Percentiles rank a stretch among this genome's conserved stretches.
These are phyloP conservation scores for Coboldia fuscipes DNA, from an alignment of 1,140 invertebrate species.

Conservation along the genomic window DNA sequence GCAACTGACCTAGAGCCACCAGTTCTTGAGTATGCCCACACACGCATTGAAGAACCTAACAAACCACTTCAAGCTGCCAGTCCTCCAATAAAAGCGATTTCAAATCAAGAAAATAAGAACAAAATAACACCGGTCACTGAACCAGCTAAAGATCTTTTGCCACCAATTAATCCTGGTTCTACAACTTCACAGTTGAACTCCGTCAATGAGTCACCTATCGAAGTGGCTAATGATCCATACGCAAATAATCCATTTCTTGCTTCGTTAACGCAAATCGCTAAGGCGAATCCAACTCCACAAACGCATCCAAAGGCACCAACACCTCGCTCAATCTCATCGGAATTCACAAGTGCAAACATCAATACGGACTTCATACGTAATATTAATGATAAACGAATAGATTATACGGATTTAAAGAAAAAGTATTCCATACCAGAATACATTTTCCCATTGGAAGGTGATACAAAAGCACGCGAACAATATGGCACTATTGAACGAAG, in stretches of 20 bases:
- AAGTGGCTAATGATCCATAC: conserved; percentile 5
- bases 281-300: conserved; percentile 5
- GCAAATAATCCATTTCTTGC: conserved; percentile 2
- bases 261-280: conserved; percentile 4
- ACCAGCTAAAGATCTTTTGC: too few relatives aligned
- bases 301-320: conserved; percentile 7
- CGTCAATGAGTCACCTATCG: conserved; percentile 3
- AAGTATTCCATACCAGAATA: conserved; percentile 27
- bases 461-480: conserved; percentile 27
- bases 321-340: conserved; percentile 14
- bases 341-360: conserved; percentile 10
- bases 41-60: too few relatives aligned
- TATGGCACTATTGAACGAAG: conserved; percentile 27
- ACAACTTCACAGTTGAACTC: not conserved
- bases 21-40: too few relatives aligned
- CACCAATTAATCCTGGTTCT: conserved; percentile 9
- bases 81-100: too few relatives aligned
- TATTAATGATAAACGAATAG: conserved; percentile 11
- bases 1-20: conserved; percentile 1
- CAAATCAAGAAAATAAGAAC: too few relatives aligned
- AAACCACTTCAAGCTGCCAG: too few relatives aligned
- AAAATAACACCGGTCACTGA: too few relatives aligned
- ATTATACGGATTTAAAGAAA: conserved; percentile 16
- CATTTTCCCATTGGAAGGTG: conserved; percentile 26
- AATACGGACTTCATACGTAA: conserved; percentile 8